Conservation (phyloP, 2,797 vertebrate species). For the Melanotaenia trifasciata region DNA sequence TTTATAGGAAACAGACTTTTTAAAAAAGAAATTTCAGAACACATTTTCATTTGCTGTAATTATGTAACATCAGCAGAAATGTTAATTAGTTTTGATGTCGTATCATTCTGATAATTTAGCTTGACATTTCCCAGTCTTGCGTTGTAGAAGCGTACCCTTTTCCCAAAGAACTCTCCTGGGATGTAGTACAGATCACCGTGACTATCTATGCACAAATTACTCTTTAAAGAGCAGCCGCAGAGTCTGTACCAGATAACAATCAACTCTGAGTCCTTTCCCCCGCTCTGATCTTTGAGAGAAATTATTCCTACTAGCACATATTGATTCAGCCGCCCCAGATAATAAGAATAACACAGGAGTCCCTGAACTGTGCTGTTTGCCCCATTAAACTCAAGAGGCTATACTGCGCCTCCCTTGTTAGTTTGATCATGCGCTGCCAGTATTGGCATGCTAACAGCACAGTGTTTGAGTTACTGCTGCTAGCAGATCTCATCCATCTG, state of each 20-base stretch:
- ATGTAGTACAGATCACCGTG: background rate
- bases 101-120: conserved; percentile 16
- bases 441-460: conserved; percentile 33
- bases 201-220: background rate
- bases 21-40: no score
- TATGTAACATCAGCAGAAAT: background rate
- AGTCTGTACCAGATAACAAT: conserved; percentile 6
- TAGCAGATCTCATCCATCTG: conserved; percentile 55
- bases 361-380: conserved; percentile 38
- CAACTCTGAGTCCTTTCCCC: conserved; percentile 1
- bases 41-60: background rate
- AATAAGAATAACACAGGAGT: conserved; percentile 20
- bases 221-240: conserved; percentile 6
- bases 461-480: conserved; percentile 39
- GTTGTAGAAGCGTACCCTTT: background rate
- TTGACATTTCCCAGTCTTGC: background rate
- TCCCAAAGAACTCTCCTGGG: background rate
- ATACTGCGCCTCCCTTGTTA: conserved; percentile 40
- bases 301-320: conserved; percentile 13
- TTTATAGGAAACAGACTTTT: background rate
- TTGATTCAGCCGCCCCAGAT: conserved; percentile 43
- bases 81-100: background rate
- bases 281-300: conserved; percentile 1
- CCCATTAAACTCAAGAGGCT: conserved; percentile 40
- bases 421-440: conserved; percentile 39